These are phyloP conservation scores for Lepidocyrtoides sp. DNA, from an alignment of 2,888 invertebrate genomes.

Conservation along the genomic window DNA sequence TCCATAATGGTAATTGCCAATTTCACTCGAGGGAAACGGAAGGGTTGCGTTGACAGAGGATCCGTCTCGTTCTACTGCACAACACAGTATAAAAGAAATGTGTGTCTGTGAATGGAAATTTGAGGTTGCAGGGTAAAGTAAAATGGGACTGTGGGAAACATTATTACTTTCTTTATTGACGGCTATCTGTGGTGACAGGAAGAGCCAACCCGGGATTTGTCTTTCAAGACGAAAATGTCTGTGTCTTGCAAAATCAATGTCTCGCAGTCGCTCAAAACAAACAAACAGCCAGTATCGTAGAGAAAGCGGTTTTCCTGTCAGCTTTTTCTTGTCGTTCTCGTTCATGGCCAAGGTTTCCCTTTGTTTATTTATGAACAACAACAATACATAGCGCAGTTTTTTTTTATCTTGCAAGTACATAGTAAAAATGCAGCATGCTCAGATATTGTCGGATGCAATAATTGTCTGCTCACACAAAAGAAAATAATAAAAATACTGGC, in stretches of 20 bases:
- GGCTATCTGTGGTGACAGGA: conserved; percentile 45
- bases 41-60: background rate
- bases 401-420: too few species aligned
- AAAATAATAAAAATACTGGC: too few species aligned
- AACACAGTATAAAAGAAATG: too few species aligned
- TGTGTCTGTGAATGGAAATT: background rate
- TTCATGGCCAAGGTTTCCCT: conserved; percentile 53
- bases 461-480: too few species aligned
- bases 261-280: background rate
- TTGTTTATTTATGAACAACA: background rate
- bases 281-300: background rate
- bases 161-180: conserved; percentile 9
- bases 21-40: background rate
- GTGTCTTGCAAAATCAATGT: conserved; percentile 47
- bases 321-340: background rate
- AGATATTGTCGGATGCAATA: too few species aligned
- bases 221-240: conserved; percentile 4
- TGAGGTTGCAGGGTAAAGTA: background rate
- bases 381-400: too few species aligned
- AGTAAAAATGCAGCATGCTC: too few species aligned
- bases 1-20: conserved; percentile 5
- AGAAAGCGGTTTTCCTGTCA: background rate
- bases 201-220: conserved; percentile 1
- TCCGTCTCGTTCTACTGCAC: background rate
- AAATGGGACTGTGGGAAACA: background rate